Evolutionary conservation across 92 coral and sea anemone species (phyloP).

Genomic region (Meandrina meandrites): DNA sequence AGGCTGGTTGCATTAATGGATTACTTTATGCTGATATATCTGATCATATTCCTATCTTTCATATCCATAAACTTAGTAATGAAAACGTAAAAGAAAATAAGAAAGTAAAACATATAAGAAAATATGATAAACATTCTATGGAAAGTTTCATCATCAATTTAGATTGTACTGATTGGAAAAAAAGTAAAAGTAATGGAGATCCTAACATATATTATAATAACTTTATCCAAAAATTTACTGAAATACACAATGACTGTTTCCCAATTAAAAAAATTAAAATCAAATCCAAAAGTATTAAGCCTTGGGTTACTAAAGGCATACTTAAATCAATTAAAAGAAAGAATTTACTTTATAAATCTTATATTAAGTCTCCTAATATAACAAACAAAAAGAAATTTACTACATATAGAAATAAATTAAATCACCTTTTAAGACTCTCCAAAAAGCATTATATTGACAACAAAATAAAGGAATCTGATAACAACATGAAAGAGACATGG

Average conservation of each 20-base stretch:
- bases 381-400: neutral
- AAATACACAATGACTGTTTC: too few species aligned
- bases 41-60: constrained; percentile 26
- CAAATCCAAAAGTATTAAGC: neutral
- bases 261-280: neutral
- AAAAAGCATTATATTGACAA: too few species aligned
- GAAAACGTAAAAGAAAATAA: constrained; percentile 4
- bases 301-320: too few species aligned
- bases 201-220: neutral
- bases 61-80: constrained; percentile 12
- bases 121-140: too few species aligned
- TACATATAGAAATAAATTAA: neutral
- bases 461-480: too few species aligned
- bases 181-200: neutral
- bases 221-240: too few species aligned
- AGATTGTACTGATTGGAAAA: neutral
- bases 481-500: too few species aligned
- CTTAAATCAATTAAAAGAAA: too few species aligned
- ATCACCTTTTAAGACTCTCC: too few species aligned
- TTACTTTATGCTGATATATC: constrained; percentile 18
- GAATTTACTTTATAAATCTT: neutral
- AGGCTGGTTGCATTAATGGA: constrained; percentile 32
- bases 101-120: constrained; percentile 1
- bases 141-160: too few species aligned
- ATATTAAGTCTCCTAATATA: neutral